Evolutionary conservation across 2,888 invertebrate genomes (phyloP).

Genomic region (Orchestes rusci): DNA sequence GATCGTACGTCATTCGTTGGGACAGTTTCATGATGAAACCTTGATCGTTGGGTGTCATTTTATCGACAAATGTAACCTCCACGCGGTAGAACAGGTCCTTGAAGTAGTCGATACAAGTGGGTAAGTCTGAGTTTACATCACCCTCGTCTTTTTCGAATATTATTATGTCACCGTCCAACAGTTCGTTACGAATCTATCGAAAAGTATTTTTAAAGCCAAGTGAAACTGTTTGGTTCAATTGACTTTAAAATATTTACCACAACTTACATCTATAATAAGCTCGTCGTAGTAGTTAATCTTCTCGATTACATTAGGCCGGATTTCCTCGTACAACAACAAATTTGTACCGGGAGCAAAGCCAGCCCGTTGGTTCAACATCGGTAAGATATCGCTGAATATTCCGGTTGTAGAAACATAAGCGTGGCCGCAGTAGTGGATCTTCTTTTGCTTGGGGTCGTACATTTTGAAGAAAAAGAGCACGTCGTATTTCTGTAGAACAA

Average conservation of each 20-base stretch:
- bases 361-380: no score
- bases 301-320: slow-evolving; percentile 83
- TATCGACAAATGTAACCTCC: no score
- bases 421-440: no score
- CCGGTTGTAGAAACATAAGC: slow-evolving; percentile 79
- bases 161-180: slow-evolving; percentile 96
- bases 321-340: slow-evolving; percentile 88
- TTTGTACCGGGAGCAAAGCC: slow-evolving; percentile 78
- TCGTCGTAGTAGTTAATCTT: slow-evolving; percentile 74
- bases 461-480: slow-evolving; percentile 42
- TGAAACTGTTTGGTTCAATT: no score
- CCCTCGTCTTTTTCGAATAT: no score
- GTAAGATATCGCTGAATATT: slow-evolving; percentile 77
- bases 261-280: slow-evolving; percentile 73
- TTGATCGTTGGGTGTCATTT: no score
- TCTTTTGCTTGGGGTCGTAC: no score
- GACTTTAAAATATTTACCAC: no score
- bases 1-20: slow-evolving; percentile 89
- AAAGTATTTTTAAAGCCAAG: no score
- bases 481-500: slow-evolving; percentile 16
- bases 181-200: slow-evolving; percentile 79
- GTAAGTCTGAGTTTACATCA: slow-evolving; percentile 73
- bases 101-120: slow-evolving; percentile 91
- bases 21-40: slow-evolving; percentile 88
- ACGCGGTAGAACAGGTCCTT: slow-evolving; percentile 81